Conservation (phyloP, 2,797 vertebrate genomes). For the Oryzias sinensis region DNA sequence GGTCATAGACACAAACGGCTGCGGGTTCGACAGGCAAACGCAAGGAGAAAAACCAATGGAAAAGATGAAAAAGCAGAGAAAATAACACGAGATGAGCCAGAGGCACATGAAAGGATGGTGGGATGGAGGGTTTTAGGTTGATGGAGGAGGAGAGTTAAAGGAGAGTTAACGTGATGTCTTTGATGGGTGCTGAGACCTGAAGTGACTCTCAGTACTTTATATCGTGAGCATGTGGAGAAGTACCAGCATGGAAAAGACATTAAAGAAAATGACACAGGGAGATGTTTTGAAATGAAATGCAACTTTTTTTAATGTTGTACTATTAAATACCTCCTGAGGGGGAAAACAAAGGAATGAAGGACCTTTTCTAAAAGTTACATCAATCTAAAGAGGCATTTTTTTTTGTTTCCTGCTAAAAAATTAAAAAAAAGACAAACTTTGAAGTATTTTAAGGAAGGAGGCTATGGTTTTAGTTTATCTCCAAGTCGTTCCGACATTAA, state of each 20-base stretch:
- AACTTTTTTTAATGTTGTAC: neutral
- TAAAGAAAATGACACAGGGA: constrained; percentile 3
- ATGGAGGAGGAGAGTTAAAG: constrained; percentile 57
- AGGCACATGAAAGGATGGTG: constrained; percentile 66
- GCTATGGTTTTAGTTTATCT: too few relatives aligned
- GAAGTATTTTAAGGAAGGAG: too few relatives aligned
- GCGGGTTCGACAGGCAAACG: constrained; percentile 57
- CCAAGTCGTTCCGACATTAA: too few relatives aligned
- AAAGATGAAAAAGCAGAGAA: constrained; percentile 73
- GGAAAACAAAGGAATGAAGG: neutral
- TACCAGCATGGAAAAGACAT: neutral
- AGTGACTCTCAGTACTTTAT: constrained; percentile 39
- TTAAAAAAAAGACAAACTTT: too few relatives aligned
- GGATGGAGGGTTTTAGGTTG: constrained; percentile 62
- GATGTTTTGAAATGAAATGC: neutral
- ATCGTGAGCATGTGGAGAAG: constrained; percentile 29
- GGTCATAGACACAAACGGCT: constrained; percentile 73
- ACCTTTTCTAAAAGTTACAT: too few relatives aligned
- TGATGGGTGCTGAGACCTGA: constrained; percentile 55
- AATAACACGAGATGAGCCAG: constrained; percentile 61
- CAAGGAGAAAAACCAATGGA: constrained; percentile 61
- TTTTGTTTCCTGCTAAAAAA: too few relatives aligned
- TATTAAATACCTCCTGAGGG: too few relatives aligned
- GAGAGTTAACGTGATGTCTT: constrained; percentile 55
- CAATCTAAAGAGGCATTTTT: too few relatives aligned